Percentiles rank a stretch among this genome's conserved stretches.
These are phyloP conservation scores for Gobio occitaniae DNA, from an alignment of 2,797 vertebrate genomes.

Conservation along the genomic window DNA sequence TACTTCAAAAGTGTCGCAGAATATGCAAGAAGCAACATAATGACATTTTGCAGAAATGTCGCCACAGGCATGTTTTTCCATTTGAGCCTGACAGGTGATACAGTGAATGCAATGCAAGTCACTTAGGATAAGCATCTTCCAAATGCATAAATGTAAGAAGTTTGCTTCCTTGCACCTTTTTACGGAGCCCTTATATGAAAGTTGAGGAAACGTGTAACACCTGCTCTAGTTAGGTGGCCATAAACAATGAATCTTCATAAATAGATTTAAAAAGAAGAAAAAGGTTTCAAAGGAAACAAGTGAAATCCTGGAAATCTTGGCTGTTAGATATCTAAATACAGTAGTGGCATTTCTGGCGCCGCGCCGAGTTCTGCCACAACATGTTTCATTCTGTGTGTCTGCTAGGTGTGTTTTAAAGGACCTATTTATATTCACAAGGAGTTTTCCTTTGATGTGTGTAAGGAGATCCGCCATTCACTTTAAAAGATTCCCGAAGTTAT, in stretches of 20 bases:
- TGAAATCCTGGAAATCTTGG: not conserved
- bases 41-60: not conserved
- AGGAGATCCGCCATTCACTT: conserved; percentile 26
- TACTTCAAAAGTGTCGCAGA: not conserved
- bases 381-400: conserved; percentile 12
- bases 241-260: not conserved
- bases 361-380: conserved; percentile 9
- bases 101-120: not conserved
- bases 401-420: conserved; percentile 42
- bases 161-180: not conserved
- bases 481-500: conserved; percentile 15
- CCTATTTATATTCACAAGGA: conserved; percentile 32
- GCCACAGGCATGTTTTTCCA: not conserved
- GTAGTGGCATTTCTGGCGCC: conserved; percentile 8
- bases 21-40: not conserved
- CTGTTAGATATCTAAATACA: conserved; percentile 22
- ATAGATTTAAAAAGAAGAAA: not conserved
- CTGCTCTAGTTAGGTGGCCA: not conserved
- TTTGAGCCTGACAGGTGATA: no score
- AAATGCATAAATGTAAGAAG: not conserved
- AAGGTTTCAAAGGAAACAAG: not conserved
- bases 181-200: not conserved
- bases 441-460: conserved; percentile 39
- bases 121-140: not conserved
- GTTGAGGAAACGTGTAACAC: not conserved